Evolutionary conservation across 2,113 vertebrate species (phyloP).

Genomic region (Anarhynchus alexandrinus): DNA sequence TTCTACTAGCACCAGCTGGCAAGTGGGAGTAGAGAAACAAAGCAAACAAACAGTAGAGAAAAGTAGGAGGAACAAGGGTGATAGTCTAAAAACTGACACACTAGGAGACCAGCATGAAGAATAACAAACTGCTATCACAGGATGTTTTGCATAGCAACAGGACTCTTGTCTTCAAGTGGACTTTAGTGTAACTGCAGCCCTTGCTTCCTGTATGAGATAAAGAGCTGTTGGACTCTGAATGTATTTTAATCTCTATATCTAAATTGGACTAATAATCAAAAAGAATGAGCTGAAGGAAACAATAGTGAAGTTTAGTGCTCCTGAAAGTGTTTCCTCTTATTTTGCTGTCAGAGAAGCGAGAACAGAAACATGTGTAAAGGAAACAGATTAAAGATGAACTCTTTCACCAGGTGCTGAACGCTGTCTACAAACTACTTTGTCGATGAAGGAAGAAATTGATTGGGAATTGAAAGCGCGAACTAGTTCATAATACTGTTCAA

Average conservation of each 20-base stretch:
- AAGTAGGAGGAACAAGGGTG: conserved; percentile 28
- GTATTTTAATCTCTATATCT: conserved; percentile 27
- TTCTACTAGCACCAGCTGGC: conserved; percentile 32
- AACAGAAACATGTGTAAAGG: background rate
- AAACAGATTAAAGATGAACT: background rate
- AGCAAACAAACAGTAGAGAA: conserved; percentile 19
- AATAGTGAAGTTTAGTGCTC: background rate
- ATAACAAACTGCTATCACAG: background rate
- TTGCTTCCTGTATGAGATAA: conserved; percentile 39
- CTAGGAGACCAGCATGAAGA: background rate
- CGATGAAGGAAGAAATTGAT: conserved; percentile 67
- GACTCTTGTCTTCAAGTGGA: conserved; percentile 42
- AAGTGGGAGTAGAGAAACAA: conserved; percentile 30
- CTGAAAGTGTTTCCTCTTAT: conserved; percentile 9
- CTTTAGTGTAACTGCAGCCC: background rate
- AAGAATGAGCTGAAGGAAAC: background rate
- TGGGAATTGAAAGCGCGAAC: conserved; percentile 34
- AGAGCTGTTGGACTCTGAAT: background rate
- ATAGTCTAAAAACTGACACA: conserved; percentile 16
- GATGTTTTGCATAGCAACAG: conserved; percentile 49
- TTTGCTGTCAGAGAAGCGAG: background rate
- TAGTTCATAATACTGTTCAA: conserved; percentile 44
- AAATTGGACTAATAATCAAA: conserved; percentile 24
- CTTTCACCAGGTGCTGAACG: conserved; percentile 66
- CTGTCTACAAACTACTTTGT: conserved; percentile 33